Conservation (phyloP, 2,113 vertebrate genomes). For the Cercopithecus mona region DNA sequence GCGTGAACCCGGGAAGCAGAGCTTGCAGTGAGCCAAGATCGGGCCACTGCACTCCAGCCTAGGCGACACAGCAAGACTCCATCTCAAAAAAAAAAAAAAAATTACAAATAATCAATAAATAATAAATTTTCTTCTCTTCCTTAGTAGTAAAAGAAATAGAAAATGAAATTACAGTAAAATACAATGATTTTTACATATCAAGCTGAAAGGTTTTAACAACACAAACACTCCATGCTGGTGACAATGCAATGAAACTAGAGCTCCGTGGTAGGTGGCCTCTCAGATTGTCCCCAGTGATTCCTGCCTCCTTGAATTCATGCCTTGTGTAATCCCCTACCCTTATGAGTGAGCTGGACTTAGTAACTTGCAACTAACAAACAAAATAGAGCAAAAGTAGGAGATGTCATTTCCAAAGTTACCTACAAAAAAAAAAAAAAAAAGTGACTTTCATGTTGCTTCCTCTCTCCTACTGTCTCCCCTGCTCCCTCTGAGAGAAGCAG, state of each 20-base stretch:
- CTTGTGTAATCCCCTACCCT: not conserved
- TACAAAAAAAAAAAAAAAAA: not conserved
- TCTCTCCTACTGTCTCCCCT: not conserved
- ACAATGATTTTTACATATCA: not conserved
- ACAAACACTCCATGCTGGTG: not conserved
- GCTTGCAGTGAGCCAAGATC: not conserved
- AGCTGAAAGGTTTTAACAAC: not conserved
- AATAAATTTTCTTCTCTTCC: not conserved
- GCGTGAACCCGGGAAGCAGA: fast-evolving
- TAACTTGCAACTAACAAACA: not conserved
- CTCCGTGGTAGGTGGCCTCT: not conserved
- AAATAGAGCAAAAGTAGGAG: not conserved
- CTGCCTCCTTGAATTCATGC: not conserved
- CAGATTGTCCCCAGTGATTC: not conserved
- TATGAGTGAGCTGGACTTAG: not conserved
- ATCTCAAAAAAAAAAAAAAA: not conserved
- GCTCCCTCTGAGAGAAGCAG: not conserved
- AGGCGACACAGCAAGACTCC: not conserved
- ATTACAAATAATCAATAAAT: not conserved
- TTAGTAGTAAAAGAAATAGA: not conserved
- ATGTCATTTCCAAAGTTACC: not conserved
- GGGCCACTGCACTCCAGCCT: not conserved
- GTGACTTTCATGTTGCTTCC: not conserved
- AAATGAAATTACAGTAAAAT: not conserved
- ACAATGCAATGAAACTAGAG: not conserved